These are phyloP conservation scores for Chaenodraco wilsoni DNA, from an alignment of 2,797 vertebrate genomes.

Conservation along the genomic window DNA sequence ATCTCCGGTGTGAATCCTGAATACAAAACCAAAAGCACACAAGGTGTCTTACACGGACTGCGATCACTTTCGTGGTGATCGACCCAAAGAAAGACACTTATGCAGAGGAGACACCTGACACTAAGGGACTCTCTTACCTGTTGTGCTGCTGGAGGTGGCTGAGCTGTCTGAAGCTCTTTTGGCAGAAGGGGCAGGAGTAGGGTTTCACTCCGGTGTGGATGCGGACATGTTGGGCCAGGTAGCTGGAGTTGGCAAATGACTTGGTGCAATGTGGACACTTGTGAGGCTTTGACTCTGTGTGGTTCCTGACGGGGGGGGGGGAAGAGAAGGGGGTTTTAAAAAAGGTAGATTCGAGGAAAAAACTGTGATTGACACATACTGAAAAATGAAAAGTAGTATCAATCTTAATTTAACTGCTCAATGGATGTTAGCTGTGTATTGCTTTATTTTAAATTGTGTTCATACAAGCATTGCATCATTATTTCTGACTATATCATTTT, in stretches of 20 bases:
- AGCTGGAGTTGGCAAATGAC: constrained; percentile 99
- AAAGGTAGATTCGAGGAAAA: background rate
- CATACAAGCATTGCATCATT: constrained; percentile 5
- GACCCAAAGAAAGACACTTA: constrained; percentile 11
- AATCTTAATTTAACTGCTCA: background rate
- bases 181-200: constrained; percentile 95
- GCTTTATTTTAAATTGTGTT: constrained; percentile 2
- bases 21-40: constrained; percentile 32
- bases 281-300: constrained; percentile 99
- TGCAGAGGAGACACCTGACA: constrained; percentile 56
- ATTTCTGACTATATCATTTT: background rate
- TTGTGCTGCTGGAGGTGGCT: constrained; percentile 99
- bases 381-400: background rate
- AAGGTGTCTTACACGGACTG: constrained; percentile 25
- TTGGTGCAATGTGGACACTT: constrained; percentile 99
- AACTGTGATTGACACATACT: constrained; percentile 9
- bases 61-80: constrained; percentile 35
- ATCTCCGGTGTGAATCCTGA: constrained; percentile 98
- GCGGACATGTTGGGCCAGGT: constrained; percentile 97
- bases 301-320: constrained; percentile 78
- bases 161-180: constrained; percentile 98
- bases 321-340: constrained; percentile 39
- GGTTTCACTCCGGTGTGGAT: constrained; percentile 99
- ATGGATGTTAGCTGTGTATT: background rate
- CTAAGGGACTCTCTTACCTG: constrained; percentile 85